Percentiles rank a stretch among this genome's conserved stretches.
These are phyloP conservation scores for Paraplagusia blochii DNA, from an alignment of 2,113 vertebrate genomes.

Conservation along the genomic window DNA sequence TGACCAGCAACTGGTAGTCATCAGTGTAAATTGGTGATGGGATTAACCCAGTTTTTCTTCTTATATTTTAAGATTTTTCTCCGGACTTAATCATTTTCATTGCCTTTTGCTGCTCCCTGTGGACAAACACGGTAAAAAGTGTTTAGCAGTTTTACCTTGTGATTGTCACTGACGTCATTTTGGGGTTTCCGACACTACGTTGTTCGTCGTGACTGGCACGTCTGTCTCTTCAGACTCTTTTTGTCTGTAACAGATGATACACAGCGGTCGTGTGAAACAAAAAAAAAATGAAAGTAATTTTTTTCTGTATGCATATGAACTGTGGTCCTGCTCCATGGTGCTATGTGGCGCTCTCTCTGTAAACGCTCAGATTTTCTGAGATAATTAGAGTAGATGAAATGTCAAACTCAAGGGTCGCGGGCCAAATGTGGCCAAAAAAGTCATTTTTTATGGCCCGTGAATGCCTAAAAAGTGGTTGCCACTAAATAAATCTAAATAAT, in stretches of 20 bases:
- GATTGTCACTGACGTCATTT: constrained; percentile 31
- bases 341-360: constrained; percentile 35
- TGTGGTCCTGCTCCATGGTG: constrained; percentile 17
- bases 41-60: too few relatives aligned
- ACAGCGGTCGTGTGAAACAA: not conserved
- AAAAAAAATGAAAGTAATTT: not conserved
- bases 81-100: too few relatives aligned
- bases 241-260: constrained; percentile 41
- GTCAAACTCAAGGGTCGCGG: too few relatives aligned
- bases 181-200: constrained; percentile 21
- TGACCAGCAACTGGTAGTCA: too few relatives aligned
- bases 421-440: too few relatives aligned
- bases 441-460: too few relatives aligned
- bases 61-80: too few relatives aligned
- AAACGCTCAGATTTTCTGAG: constrained; percentile 46
- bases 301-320: constrained; percentile 2
- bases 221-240: constrained; percentile 39
- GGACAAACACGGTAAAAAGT: not conserved
- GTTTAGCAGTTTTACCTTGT: constrained; percentile 27
- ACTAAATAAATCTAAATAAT: too few relatives aligned
- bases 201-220: constrained; percentile 49
- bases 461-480: too few relatives aligned
- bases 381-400: constrained; percentile 53
- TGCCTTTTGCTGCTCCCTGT: not conserved
- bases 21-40: too few relatives aligned